These are phyloP conservation scores for Callionymus lyra DNA, from an alignment of 2,113 vertebrate species.

Conservation along the genomic window DNA sequence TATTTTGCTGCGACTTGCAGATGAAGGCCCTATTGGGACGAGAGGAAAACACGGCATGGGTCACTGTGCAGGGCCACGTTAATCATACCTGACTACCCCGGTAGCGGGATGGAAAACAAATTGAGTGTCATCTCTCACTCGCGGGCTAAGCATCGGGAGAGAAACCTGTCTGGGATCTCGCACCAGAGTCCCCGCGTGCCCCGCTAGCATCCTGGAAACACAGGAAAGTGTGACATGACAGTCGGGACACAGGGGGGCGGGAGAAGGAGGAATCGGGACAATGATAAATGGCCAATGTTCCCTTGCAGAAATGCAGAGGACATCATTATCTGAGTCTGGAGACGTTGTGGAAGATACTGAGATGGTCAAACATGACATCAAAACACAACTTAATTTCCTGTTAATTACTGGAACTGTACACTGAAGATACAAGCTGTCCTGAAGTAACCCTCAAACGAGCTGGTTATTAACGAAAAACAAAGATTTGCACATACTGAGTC, in stretches of 20 bases:
- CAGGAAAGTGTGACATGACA: slow-evolving; percentile 27
- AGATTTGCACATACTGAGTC: too few relatives aligned
- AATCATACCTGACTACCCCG: slow-evolving; percentile 44
- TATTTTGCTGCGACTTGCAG: slow-evolving; percentile 9
- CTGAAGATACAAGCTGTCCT: neutral
- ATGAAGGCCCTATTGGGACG: slow-evolving; percentile 4
- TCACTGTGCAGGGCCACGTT: slow-evolving; percentile 38
- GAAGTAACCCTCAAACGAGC: neutral
- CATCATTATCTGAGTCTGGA: slow-evolving; percentile 26
- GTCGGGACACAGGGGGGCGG: slow-evolving; percentile 9
- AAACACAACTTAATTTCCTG: slow-evolving; percentile 36
- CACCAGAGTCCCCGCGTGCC: slow-evolving; percentile 12
- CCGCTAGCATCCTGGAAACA: neutral
- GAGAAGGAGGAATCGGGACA: slow-evolving; percentile 1
- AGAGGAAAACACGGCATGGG: slow-evolving; percentile 37
- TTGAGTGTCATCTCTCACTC: slow-evolving; percentile 51
- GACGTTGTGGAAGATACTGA: slow-evolving; percentile 21
- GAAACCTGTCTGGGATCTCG: slow-evolving; percentile 23
- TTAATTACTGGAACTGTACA: slow-evolving; percentile 13
- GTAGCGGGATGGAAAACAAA: slow-evolving; percentile 62
- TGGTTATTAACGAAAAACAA: too few relatives aligned
- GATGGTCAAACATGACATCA: slow-evolving; percentile 2
- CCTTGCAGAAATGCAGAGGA: slow-evolving; percentile 24
- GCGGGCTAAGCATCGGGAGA: slow-evolving; percentile 22
- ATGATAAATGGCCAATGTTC: slow-evolving; percentile 40